Evolutionary conservation across 2,797 vertebrate species (phyloP).

Genomic region (Halcyon badia): DNA sequence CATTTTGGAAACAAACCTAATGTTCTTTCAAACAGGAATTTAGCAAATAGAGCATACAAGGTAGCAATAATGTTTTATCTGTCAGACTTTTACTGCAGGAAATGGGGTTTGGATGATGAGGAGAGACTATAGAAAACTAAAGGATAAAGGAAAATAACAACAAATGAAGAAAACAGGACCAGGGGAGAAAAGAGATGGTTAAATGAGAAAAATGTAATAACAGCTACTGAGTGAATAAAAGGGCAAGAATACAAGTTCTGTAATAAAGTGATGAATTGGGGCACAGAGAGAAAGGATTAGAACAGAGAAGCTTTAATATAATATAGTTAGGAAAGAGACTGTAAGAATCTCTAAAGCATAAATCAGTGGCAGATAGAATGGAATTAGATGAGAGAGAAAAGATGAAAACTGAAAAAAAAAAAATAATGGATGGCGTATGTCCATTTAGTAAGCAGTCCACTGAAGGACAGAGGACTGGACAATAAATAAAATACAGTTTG

Average conservation of each 20-base stretch:
- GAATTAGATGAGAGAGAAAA: neutral
- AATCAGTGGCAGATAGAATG: neutral
- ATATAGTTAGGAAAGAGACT: slow-evolving; percentile 7
- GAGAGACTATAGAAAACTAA: neutral
- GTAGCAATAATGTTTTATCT: neutral
- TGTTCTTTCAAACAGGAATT: neutral
- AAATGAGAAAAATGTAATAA: neutral
- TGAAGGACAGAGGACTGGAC: neutral
- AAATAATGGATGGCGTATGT: neutral
- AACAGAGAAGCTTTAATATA: slow-evolving; percentile 59
- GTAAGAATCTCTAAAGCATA: slow-evolving; percentile 37
- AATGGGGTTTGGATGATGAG: neutral
- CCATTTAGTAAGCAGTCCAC: neutral
- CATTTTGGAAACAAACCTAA: neutral
- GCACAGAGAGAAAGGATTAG: slow-evolving; percentile 47
- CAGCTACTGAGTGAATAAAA: neutral
- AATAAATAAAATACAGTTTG: neutral
- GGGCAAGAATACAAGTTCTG: slow-evolving; percentile 30
- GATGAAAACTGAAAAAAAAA: neutral
- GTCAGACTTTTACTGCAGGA: neutral
- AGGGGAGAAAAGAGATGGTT: neutral
- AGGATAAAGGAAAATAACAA: neutral
- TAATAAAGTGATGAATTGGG: slow-evolving; percentile 59
- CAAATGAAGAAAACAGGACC: neutral
- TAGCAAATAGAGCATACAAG: neutral